phyloP scores from a whole-genome alignment of 2,797 vertebrate genomes.

The Phrynocephalus guinanensis region DNA sequence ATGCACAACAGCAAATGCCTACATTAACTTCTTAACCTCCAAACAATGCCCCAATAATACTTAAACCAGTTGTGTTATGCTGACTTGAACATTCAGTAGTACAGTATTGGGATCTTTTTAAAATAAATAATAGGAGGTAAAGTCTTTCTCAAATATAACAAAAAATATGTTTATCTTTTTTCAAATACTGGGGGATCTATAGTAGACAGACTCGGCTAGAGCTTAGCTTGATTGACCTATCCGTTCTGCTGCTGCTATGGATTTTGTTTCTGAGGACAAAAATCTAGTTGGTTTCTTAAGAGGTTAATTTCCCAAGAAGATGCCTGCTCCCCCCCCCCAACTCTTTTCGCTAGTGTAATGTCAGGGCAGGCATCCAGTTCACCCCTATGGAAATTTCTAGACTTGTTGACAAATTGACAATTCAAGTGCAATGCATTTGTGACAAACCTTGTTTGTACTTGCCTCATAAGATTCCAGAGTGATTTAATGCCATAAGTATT shows the following conservation, averaged over 20 bases:
- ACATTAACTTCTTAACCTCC: too few relatives aligned
- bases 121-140: background rate
- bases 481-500: conserved; percentile 25
- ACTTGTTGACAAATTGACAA: conserved; percentile 48
- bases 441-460: conserved; percentile 39
- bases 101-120: too few relatives aligned
- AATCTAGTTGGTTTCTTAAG: background rate
- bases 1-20: too few relatives aligned
- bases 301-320: background rate
- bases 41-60: too few relatives aligned
- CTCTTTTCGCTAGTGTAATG: conserved; percentile 37
- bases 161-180: background rate
- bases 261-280: background rate
- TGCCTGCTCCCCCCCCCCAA: background rate
- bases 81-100: too few relatives aligned
- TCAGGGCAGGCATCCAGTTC: conserved; percentile 47
- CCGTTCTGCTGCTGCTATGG: background rate
- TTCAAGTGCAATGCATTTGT: conserved; percentile 29
- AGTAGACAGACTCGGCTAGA: background rate
- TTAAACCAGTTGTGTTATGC: too few relatives aligned
- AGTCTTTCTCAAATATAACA: background rate
- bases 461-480: conserved; percentile 49
- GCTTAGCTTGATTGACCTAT: background rate
- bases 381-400: conserved; percentile 16
- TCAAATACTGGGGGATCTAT: background rate